Evolutionary conservation across 2,888 invertebrate genomes (phyloP).

Genomic region (Dynastes tityus): DNA sequence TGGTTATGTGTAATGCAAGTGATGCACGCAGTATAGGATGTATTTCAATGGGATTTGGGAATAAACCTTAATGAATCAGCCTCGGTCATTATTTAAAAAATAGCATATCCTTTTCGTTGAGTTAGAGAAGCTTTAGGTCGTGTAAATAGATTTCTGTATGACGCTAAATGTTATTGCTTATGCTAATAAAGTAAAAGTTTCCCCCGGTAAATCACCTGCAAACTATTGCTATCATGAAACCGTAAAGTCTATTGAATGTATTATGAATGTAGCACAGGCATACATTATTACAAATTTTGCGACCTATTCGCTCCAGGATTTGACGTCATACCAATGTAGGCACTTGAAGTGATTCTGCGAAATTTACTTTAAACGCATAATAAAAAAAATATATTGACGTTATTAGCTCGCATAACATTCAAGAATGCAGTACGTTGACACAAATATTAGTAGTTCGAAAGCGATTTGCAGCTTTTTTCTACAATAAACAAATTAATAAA

Average conservation of each 20-base stretch:
- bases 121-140: too few relatives aligned
- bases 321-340: not conserved
- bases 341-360: constrained; percentile 3
- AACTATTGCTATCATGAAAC: not conserved
- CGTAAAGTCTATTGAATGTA: not conserved
- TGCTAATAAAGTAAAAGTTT: constrained; percentile 4
- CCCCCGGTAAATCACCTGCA: not conserved
- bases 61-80: too few relatives aligned
- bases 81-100: too few relatives aligned
- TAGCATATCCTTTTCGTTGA: too few relatives aligned
- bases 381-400: constrained; percentile 3
- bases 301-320: not conserved
- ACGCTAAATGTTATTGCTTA: too few relatives aligned
- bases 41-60: too few relatives aligned
- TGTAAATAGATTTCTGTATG: too few relatives aligned
- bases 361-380: not conserved
- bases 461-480: not conserved
- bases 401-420: not conserved
- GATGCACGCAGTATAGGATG: too few relatives aligned
- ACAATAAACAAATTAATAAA: constrained; percentile 17
- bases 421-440: not conserved
- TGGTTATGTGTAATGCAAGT: too few relatives aligned
- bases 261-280: not conserved
- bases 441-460: not conserved
- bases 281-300: constrained; percentile 2